These are phyloP conservation scores for Phainopepla nitens DNA, from an alignment of 2,113 vertebrate species.

Conservation along the genomic window DNA sequence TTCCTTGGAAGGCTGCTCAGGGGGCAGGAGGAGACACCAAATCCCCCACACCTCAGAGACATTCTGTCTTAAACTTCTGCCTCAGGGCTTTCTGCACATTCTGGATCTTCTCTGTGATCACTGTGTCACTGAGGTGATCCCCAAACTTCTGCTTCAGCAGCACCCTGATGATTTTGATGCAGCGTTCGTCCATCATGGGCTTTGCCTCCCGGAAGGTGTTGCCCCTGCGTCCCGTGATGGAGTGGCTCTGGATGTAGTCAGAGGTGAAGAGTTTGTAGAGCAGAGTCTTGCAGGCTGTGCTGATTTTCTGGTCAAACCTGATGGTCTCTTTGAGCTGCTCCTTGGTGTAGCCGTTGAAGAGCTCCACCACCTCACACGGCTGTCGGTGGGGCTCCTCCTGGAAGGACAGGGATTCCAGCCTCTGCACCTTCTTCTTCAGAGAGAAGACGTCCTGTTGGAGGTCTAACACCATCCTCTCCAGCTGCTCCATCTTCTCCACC, in stretches of 20 bases:
- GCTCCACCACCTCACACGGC: not conserved
- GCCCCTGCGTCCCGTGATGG: conserved; percentile 54
- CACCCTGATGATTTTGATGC: conserved; percentile 61
- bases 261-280: conserved; percentile 64
- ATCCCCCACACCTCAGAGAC: not conserved
- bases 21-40: not conserved
- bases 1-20: not conserved
- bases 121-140: conserved; percentile 52
- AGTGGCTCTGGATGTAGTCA: conserved; percentile 64
- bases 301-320: conserved; percentile 65
- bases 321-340: conserved; percentile 61
- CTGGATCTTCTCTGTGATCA: conserved; percentile 68
- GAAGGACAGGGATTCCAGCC: conserved; percentile 44
- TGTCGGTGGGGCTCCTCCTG: conserved; percentile 31
- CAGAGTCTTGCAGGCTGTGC: conserved; percentile 61
- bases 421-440: conserved; percentile 56
- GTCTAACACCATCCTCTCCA: conserved; percentile 39
- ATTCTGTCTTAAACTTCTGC: conserved; percentile 59
- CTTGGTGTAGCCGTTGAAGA: conserved; percentile 61
- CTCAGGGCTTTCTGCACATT: conserved; percentile 65
- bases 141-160: conserved; percentile 65
- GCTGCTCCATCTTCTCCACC: conserved; percentile 33
- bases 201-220: conserved; percentile 57
- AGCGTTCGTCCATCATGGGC: conserved; percentile 67
- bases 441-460: conserved; percentile 32